phyloP scores from a whole-genome alignment of 1,140 invertebrate species.

The Subanguina moxae region DNA sequence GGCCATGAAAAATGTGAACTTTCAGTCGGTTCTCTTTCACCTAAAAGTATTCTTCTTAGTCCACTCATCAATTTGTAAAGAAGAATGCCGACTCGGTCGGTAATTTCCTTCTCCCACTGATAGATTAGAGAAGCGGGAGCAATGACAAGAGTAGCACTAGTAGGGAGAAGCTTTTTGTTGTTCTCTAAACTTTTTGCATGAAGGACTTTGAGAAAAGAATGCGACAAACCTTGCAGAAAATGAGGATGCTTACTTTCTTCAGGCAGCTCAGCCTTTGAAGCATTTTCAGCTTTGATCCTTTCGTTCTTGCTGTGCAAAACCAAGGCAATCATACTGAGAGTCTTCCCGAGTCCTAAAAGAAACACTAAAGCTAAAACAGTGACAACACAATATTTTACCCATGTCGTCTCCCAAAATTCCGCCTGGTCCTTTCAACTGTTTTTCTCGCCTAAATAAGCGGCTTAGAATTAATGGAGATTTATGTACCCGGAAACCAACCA shows the following conservation, averaged over 20 bases:
- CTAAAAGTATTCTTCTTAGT: too few species aligned
- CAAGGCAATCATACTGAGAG: conserved; percentile 82
- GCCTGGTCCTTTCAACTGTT: conserved; percentile 71
- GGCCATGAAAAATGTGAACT: conserved; percentile 75
- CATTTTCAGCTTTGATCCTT: conserved; percentile 29
- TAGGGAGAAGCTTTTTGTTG: conserved; percentile 37
- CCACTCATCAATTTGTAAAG: too few species aligned
- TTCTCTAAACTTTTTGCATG: background rate
- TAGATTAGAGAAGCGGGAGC: conserved; percentile 73
- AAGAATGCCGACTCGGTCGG: conserved; percentile 64
- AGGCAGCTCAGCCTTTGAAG: conserved; percentile 38
- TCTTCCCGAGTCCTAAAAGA: conserved; percentile 76
- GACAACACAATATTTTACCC: background rate
- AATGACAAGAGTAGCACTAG: conserved; percentile 74
- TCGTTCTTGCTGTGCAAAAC: conserved; percentile 63
- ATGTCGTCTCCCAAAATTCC: conserved; percentile 81
- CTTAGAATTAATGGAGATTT: background rate
- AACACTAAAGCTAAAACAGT: background rate
- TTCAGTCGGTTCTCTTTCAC: conserved; percentile 65
- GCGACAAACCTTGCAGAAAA: background rate
- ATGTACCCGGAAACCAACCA: conserved; percentile 66
- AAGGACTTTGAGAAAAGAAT: background rate
- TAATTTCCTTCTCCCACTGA: conserved; percentile 82
- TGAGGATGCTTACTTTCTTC: background rate
- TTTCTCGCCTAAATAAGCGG: conserved; percentile 66